Conservation (phyloP, 2,113 vertebrate species). For the Pantherophis guttatus region DNA sequence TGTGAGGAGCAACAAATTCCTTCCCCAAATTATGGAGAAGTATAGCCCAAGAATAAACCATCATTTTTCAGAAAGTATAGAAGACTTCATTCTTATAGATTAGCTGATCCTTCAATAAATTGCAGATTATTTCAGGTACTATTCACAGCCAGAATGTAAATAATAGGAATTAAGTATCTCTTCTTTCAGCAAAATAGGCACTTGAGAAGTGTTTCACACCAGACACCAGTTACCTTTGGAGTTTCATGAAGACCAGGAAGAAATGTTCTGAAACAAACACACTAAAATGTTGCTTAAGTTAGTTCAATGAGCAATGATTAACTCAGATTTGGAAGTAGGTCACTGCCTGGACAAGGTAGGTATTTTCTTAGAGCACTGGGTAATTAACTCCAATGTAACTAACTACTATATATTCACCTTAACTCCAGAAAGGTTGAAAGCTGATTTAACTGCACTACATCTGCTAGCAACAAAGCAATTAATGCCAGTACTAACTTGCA, state of each 20-base stretch:
- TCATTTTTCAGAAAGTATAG: not conserved
- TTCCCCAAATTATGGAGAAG: not conserved
- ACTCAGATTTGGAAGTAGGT: not conserved
- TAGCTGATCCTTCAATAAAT: not conserved
- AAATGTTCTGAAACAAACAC: not conserved
- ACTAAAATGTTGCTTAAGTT: not conserved
- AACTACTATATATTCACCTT: not conserved
- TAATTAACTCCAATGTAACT: not conserved
- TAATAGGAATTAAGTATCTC: not conserved
- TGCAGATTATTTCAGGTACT: not conserved
- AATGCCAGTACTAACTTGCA: not conserved
- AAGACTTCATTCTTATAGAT: not conserved
- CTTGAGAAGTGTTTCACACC: not conserved
- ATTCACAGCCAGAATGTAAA: not conserved
- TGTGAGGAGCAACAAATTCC: not conserved
- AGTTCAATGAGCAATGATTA: not conserved
- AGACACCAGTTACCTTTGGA: not conserved
- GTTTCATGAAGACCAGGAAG: not conserved
- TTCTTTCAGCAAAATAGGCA: not conserved
- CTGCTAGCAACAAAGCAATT: not conserved
- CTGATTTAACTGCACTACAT: not conserved
- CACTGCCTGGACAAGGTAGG: not conserved
- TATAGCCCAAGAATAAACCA: not conserved
- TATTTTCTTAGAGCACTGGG: not conserved
- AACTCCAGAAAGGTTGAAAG: not conserved